phyloP scores from a whole-genome alignment of 2,888 invertebrate genomes.

The Orchesellides sinensis region DNA sequence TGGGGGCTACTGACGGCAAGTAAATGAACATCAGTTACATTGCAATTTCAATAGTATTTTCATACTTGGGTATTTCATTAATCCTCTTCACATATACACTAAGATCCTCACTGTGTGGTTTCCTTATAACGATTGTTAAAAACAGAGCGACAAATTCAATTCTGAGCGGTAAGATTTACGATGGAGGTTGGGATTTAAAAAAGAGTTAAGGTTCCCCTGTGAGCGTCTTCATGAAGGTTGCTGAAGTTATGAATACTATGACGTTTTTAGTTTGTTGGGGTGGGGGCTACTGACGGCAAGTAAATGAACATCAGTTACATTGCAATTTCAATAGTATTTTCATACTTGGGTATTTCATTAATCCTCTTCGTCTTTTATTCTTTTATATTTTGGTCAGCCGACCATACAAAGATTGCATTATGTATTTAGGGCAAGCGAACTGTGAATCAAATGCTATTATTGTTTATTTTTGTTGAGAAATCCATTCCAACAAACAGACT shows the following conservation, averaged over 20 bases:
- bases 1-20: background rate
- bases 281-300: background rate
- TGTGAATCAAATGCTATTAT: no score
- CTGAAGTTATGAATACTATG: background rate
- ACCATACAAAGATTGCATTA: slow-evolving; percentile 4
- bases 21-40: background rate
- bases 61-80: background rate
- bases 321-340: background rate
- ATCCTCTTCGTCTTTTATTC: background rate
- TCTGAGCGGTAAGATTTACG: background rate
- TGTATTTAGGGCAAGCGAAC: slow-evolving; percentile 1
- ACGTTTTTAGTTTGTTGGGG: background rate
- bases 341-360: background rate
- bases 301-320: background rate
- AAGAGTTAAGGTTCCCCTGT: background rate
- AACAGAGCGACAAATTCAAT: slow-evolving; percentile 15
- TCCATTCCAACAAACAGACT: no score
- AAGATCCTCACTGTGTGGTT: background rate
- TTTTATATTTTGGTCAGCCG: slow-evolving; percentile 4
- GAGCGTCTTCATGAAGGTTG: slow-evolving; percentile 5
- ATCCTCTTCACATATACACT: no score
- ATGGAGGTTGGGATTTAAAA: background rate
- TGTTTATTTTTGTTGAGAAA: background rate
- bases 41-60: background rate
- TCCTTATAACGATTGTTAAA: background rate